These are phyloP conservation scores for Cyclopterus lumpus DNA, from an alignment of 2,797 vertebrate species.

Conservation along the genomic window DNA sequence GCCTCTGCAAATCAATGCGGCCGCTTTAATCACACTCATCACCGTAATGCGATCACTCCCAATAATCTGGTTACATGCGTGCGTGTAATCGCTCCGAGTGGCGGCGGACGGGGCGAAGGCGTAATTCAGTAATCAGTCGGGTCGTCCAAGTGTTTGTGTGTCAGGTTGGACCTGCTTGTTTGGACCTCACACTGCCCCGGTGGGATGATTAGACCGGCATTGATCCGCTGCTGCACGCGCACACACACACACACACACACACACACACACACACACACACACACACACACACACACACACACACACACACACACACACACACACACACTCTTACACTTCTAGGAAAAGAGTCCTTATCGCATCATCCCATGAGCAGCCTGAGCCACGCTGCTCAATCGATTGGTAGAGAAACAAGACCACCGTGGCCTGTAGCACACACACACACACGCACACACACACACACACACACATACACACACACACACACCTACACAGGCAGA, in stretches of 20 bases:
- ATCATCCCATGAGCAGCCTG: slow-evolving; percentile 73
- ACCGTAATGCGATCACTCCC: slow-evolving; percentile 32
- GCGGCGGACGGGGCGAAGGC: slow-evolving; percentile 27
- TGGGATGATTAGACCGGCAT: slow-evolving; percentile 81
- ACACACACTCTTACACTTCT: slow-evolving; percentile 43
- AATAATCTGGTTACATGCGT: slow-evolving; percentile 45
- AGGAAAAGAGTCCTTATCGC: slow-evolving; percentile 76
- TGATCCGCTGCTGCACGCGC: slow-evolving; percentile 64
- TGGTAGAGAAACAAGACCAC: slow-evolving; percentile 68
- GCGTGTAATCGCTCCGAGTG: slow-evolving; percentile 23
- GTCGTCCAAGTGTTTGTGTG: slow-evolving; percentile 68
- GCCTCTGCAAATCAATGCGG: slow-evolving; percentile 18
- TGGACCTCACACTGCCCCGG: slow-evolving; percentile 71
- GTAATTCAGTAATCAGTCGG: slow-evolving; percentile 64
- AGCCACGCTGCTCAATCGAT: slow-evolving; percentile 68
- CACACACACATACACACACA: slow-evolving; percentile 8
- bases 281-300: slow-evolving; percentile 42
- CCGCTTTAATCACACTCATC: slow-evolving; percentile 47
- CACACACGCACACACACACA: slow-evolving; percentile 14
- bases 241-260: slow-evolving; percentile 40
- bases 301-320: slow-evolving; percentile 45
- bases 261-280: slow-evolving; percentile 47
- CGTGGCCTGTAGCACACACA: slow-evolving; percentile 32
- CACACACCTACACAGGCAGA: slow-evolving; percentile 7
- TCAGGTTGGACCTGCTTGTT: slow-evolving; percentile 65